A percentile compares a stretch with the other conserved stretches of the same genome.
These are phyloP conservation scores for Tethya wilhelma DNA, from an alignment of 37 sponge, comb jelly and placozoan genomes.

Conservation along the genomic window DNA sequence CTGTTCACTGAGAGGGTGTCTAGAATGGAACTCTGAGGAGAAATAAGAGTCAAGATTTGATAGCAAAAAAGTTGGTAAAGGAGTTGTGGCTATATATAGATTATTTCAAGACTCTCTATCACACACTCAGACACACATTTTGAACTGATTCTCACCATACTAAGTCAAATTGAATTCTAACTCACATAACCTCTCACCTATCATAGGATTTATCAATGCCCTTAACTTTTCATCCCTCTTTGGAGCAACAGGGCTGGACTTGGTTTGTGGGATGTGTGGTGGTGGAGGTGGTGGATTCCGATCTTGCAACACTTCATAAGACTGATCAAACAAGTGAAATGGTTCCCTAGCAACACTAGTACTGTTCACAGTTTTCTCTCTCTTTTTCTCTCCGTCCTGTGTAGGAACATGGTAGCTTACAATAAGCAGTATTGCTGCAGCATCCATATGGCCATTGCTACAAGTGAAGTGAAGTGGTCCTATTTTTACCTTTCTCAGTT, in stretches of 20 bases:
- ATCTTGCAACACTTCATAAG: too few relatives aligned
- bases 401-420: background rate
- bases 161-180: background rate
- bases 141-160: too few relatives aligned
- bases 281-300: background rate
- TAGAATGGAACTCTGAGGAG: too few relatives aligned
- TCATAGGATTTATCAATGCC: constrained; percentile 16
- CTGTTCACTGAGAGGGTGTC: constrained; percentile 48
- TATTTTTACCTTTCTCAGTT: constrained; percentile 40
- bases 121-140: background rate
- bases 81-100: too few relatives aligned
- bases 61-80: too few relatives aligned
- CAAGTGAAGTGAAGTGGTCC: constrained; percentile 70
- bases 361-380: background rate
- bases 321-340: background rate
- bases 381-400: background rate
- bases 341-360: background rate
- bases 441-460: constrained; percentile 84
- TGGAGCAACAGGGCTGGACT: background rate
- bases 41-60: too few relatives aligned
- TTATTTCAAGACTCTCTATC: background rate
- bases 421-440: constrained; percentile 69
- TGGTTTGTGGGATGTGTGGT: background rate
- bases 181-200: background rate
- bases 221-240: constrained; percentile 9